Base-by-base conservation (phyloP, 2,888 invertebrate species). In the Chrysolina americana region DNA sequence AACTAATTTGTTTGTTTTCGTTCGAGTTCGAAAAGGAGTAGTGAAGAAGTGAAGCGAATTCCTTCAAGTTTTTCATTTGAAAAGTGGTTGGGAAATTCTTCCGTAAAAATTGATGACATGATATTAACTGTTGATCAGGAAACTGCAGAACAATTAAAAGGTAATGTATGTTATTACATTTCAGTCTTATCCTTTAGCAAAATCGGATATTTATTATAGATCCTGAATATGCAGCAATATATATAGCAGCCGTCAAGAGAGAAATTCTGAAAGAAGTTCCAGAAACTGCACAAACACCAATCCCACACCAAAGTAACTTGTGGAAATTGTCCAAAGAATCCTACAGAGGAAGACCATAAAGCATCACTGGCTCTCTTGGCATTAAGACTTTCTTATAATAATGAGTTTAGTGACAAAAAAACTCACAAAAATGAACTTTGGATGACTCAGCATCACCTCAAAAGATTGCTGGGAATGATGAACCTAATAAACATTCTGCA, bases 201-300 rank as follows among this genome's bases (percentile, higher is more conserved):
- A 28, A 5, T 28, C 28, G 28, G 5, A 28, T 28, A 28, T 28
- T 28, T 28, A 28, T 28, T 28, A 28, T 28, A 68, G 68, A 68
- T 68, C 68, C 50, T 36, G 68, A 53, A 48, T 68, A 53, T 41
- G 53, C 68, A 23, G 41, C 19, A 28, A 41, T 36, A 21, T 68
- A 68, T 53, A 41, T 41, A 53, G 19, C 68, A 68, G 68, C 68
- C 15, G 68, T 68, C 50, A 68, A 50, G 19, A 50, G 53, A 50
- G 53, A 68, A 28, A 23, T 68, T 68, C 36, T 68, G 28, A 68
- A 68, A 23, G 23, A 66, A 23, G 50, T 28, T 50, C 15, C 66
- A 66, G 36, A 50, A 23, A 48, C 23, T 48, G 13, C 44, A 21
- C 17, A 9, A n/a, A 47, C 36, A 36, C 63, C 21, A 19, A 21